Conservation (phyloP, 2,113 vertebrate species). For the Gymnorhina tibicen region DNA sequence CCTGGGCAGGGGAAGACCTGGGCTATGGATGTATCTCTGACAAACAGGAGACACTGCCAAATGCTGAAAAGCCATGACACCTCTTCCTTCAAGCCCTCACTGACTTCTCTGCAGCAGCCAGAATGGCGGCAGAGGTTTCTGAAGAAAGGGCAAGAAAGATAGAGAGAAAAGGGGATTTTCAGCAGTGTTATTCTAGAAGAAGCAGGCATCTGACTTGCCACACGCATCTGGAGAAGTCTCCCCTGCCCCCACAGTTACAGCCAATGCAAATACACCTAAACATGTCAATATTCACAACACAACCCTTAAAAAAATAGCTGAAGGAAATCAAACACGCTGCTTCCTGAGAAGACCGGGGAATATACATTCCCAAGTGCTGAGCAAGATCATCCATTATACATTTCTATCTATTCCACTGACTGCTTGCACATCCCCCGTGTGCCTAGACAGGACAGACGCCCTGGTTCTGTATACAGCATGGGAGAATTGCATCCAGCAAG, state of each 20-base stretch:
- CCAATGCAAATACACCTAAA: slow-evolving; percentile 7
- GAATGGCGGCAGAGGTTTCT: background rate
- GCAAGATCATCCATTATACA: slow-evolving; percentile 39
- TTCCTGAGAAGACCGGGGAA: background rate
- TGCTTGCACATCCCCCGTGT: background rate
- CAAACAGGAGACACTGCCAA: background rate
- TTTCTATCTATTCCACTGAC: background rate
- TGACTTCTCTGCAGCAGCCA: background rate
- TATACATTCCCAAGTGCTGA: background rate
- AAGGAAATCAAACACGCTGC: slow-evolving; percentile 29
- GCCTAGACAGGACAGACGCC: background rate
- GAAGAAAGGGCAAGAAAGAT: background rate
- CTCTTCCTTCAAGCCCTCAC: background rate
- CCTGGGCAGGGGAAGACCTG: background rate
- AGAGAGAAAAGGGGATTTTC: background rate
- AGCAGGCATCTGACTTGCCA: background rate
- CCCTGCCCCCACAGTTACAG: background rate
- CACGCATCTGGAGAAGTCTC: background rate
- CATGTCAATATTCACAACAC: background rate
- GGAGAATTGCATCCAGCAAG: background rate
- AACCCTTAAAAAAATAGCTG: slow-evolving; percentile 8
- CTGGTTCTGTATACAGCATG: background rate
- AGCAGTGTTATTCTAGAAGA: background rate
- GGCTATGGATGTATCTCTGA: background rate
- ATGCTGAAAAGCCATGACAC: background rate